phyloP scores from a whole-genome alignment of 2,113 vertebrate species.

The Stictonetta naevosa region DNA sequence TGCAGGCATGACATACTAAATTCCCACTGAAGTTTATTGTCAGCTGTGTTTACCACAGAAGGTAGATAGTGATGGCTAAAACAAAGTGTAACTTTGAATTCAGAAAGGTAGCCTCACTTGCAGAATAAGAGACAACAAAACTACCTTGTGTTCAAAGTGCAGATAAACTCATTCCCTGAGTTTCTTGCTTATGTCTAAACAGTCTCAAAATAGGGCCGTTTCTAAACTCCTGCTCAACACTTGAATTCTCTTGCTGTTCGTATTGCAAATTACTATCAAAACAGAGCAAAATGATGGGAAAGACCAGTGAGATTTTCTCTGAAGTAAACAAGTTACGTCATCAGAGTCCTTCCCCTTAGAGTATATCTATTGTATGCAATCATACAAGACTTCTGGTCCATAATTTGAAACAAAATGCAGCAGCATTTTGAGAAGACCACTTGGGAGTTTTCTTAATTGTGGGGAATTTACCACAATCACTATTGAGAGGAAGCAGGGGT shows the following conservation, averaged over 20 bases:
- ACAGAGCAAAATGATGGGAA: not conserved
- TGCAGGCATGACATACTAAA: not conserved
- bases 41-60: not conserved
- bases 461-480: not conserved
- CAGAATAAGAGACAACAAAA: not conserved
- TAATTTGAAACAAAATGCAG: conserved; percentile 41
- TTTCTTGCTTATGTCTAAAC: not conserved
- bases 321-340: conserved; percentile 45
- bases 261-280: not conserved
- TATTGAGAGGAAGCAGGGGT: not conserved
- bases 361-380: not conserved
- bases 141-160: not conserved
- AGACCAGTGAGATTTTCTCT: conserved; percentile 29
- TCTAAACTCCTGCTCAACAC: not conserved
- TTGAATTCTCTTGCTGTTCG: not conserved
- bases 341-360: not conserved
- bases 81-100: not conserved
- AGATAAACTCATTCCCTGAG: not conserved
- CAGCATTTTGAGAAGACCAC: not conserved
- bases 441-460: not conserved
- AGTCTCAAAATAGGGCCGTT: not conserved
- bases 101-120: not conserved
- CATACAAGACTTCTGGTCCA: not conserved
- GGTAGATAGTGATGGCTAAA: not conserved
- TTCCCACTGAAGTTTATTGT: not conserved